phyloP scores from a whole-genome alignment of 1,140 invertebrate genomes.

The Lepidurus couesii region DNA sequence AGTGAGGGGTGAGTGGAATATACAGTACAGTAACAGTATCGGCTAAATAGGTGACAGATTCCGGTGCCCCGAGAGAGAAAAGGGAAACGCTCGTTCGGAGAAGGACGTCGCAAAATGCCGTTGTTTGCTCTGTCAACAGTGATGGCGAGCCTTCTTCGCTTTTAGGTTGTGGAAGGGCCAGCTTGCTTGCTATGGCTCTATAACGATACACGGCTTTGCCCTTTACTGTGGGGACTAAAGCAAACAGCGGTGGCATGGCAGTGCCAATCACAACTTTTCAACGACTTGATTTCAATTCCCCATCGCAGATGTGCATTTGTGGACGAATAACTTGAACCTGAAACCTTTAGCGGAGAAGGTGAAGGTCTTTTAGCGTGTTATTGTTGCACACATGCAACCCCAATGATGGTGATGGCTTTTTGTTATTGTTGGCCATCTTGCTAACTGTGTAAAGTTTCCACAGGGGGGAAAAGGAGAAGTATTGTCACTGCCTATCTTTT shows the following conservation, averaged over 20 bases:
- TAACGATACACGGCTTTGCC: constrained; percentile 12
- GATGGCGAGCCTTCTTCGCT: constrained; percentile 1
- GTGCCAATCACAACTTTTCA: constrained; percentile 17
- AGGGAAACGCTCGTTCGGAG: neutral
- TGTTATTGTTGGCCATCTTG: constrained; percentile 22
- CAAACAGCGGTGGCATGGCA: constrained; percentile 12
- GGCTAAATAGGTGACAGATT: constrained; percentile 9
- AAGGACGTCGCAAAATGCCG: constrained; percentile 9
- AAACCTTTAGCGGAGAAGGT: neutral
- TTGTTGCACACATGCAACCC: constrained; percentile 21
- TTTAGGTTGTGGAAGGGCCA: neutral
- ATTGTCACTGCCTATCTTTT: neutral
- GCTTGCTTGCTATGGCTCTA: constrained; percentile 11
- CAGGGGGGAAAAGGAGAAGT: neutral
- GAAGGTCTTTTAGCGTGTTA: constrained; percentile 19
- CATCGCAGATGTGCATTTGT: constrained; percentile 8
- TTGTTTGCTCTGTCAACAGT: constrained; percentile 19
- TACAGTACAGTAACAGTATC: neutral
- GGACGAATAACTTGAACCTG: neutral
- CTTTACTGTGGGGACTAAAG: constrained; percentile 6
- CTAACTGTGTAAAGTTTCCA: constrained; percentile 10
- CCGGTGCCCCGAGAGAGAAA: neutral
- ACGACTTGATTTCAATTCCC: constrained; percentile 22
- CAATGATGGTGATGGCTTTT: neutral
- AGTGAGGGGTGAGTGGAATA: neutral